A percentile compares a stretch with the other conserved stretches of the same genome.
Evolutionary conservation across 2,888 invertebrate genomes (phyloP).

Genomic region (Pocota personata): DNA sequence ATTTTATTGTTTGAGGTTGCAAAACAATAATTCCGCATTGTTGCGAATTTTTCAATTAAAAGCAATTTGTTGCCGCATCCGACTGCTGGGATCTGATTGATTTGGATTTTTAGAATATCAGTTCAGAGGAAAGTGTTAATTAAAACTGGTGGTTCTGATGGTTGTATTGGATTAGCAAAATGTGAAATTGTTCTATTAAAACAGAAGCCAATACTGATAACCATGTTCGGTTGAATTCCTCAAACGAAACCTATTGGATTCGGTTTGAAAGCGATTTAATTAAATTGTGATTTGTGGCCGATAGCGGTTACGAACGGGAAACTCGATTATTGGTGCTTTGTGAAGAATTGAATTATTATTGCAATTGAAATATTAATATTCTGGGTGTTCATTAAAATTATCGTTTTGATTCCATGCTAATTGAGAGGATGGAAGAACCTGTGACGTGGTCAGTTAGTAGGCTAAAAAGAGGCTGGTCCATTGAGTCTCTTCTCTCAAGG

Average conservation of each 20-base stretch:
- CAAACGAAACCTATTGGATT: not conserved
- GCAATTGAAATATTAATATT: not conserved
- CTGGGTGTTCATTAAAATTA: not conserved
- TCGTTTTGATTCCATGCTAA: no score
- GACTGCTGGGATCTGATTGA: conserved; percentile 33
- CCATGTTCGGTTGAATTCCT: not conserved
- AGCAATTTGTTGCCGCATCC: conserved; percentile 21
- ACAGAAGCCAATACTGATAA: not conserved
- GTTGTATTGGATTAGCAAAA: conserved; percentile 25
- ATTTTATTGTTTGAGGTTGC: not conserved
- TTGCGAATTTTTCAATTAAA: conserved; percentile 43
- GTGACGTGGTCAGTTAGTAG: no score
- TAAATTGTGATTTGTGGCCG: conserved; percentile 56
- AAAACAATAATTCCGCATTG: conserved; percentile 21
- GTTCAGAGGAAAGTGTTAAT: conserved; percentile 26
- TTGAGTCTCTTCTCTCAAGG: no score
- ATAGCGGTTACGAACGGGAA: not conserved
- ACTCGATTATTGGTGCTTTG: conserved; percentile 10
- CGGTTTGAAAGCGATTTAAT: conserved; percentile 26
- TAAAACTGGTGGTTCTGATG: conserved; percentile 30
- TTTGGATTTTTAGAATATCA: conserved; percentile 12
- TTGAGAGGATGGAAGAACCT: no score
- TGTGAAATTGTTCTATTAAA: conserved; percentile 18
- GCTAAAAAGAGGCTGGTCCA: no score
- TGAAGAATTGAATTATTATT: not conserved